These are phyloP conservation scores for Regulus satrapa DNA, from an alignment of 2,113 vertebrate species.

Conservation along the genomic window DNA sequence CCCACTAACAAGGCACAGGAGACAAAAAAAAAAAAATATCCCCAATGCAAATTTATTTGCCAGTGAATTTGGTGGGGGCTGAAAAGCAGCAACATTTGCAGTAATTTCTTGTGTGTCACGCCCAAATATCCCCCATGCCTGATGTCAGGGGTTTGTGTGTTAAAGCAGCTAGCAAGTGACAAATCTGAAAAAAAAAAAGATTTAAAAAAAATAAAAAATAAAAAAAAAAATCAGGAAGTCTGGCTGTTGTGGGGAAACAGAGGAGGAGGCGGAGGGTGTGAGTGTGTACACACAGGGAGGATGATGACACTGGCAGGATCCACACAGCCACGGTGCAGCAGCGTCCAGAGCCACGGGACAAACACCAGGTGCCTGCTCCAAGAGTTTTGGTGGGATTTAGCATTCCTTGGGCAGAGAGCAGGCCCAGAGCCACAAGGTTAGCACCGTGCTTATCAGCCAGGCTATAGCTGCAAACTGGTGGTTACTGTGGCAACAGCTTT, in stretches of 20 bases:
- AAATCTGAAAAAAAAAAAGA: neutral
- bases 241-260: neutral
- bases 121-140: neutral
- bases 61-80: neutral
- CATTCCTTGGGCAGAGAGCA: neutral
- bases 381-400: neutral
- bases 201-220: too few species aligned
- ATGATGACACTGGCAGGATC: neutral
- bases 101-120: fast-evolving
- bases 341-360: neutral
- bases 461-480: neutral
- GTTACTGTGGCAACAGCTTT: slow-evolving; percentile 48
- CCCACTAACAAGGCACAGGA: neutral
- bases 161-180: neutral
- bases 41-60: neutral
- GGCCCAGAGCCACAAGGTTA: neutral
- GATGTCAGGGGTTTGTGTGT: neutral
- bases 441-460: neutral
- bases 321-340: neutral
- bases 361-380: neutral
- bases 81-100: neutral
- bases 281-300: neutral
- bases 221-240: neutral
- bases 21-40: neutral
- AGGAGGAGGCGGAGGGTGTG: neutral